Conservation (phyloP, 2,888 invertebrate species). For the Deroplatys truncata region DNA sequence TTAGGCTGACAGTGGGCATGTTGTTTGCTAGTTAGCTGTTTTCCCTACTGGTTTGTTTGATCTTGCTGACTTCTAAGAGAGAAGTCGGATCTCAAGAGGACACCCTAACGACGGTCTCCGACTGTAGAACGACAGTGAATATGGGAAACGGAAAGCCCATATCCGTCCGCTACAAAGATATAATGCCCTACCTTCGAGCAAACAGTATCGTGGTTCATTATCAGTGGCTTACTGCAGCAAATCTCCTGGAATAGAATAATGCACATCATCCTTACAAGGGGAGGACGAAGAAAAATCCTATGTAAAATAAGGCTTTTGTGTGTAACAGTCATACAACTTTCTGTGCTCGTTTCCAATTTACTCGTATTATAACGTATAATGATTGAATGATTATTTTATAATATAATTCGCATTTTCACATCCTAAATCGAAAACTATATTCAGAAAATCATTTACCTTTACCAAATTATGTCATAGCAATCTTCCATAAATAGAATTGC, state of each 20-base stretch:
- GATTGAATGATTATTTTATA: no score
- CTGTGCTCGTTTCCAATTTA: no score
- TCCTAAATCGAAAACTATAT: no score
- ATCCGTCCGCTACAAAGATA: not conserved
- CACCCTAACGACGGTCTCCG: not conserved
- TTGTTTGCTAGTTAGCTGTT: not conserved
- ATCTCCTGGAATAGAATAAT: not conserved
- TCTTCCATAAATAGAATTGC: no score
- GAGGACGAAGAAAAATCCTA: no score
- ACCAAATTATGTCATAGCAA: no score
- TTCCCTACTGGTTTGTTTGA: not conserved
- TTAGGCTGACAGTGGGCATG: not conserved
- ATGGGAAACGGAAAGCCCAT: not conserved
- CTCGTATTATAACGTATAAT: no score
- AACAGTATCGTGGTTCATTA: not conserved
- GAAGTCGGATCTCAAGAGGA: not conserved
- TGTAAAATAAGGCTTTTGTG: no score
- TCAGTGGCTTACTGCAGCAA: not conserved
- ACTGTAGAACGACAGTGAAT: not conserved
- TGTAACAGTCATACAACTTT: no score
- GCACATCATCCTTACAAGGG: no score
- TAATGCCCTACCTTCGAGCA: not conserved
- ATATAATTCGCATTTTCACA: no score
- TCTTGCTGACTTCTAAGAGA: not conserved
- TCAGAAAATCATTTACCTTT: no score